These are phyloP conservation scores for Andrena minutula DNA, from an alignment of 2,888 invertebrate genomes.

Conservation along the genomic window DNA sequence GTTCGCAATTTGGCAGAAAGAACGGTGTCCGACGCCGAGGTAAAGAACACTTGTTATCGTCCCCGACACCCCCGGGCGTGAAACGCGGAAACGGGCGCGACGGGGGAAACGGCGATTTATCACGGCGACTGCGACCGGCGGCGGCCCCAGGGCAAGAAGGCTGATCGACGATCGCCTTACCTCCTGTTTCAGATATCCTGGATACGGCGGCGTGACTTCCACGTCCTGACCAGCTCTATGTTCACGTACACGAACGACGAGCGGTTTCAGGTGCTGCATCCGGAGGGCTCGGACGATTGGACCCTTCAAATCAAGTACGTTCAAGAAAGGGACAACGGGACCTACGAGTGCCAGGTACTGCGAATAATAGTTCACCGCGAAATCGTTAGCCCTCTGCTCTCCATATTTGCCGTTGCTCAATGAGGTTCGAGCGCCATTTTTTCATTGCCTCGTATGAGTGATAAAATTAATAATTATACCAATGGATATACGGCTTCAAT, in stretches of 20 bases:
- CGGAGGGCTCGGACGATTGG: constrained; percentile 97
- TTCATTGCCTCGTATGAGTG: too few species aligned
- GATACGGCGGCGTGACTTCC: constrained; percentile 96
- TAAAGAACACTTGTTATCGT: constrained; percentile 64
- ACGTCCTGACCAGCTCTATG: constrained; percentile 95
- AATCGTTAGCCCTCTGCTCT: constrained; percentile 3
- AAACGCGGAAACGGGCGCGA: not conserved
- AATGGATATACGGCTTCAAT: too few species aligned
- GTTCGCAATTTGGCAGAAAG: constrained; percentile 91
- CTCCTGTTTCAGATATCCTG: constrained; percentile 92
- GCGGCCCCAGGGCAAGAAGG: constrained; percentile 4
- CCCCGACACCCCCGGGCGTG: constrained; percentile 5
- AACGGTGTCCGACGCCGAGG: constrained; percentile 86
- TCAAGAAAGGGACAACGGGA: constrained; percentile 96
- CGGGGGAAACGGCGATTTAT: not conserved
- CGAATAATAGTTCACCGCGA: constrained; percentile 55
- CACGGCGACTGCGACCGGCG: not conserved
- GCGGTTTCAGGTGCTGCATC: constrained; percentile 91
- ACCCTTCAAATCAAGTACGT: constrained; percentile 97
- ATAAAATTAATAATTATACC: too few species aligned
- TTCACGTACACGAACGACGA: constrained; percentile 97
- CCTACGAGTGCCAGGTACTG: constrained; percentile 96
- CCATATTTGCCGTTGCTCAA: not conserved
- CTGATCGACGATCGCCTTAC: constrained; percentile 32
- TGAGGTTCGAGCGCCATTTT: too few species aligned